phyloP scores from a whole-genome alignment of 2,888 invertebrate genomes.

The Pyrrhosoma nymphula region DNA sequence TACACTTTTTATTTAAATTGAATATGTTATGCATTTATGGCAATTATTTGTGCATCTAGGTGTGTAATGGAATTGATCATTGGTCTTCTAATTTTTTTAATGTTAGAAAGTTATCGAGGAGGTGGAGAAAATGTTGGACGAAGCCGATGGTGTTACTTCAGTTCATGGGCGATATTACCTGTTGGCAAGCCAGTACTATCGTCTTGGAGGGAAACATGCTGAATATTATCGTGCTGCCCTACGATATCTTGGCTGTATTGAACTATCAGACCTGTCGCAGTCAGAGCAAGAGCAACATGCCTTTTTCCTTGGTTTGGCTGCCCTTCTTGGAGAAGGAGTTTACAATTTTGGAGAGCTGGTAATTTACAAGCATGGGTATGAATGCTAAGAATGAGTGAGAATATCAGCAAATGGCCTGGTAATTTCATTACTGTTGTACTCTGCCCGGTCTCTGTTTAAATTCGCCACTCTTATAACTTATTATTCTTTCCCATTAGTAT shows the following conservation, averaged over 20 bases:
- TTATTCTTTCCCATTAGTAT: too few species aligned
- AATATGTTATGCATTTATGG: too few species aligned
- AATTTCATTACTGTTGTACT: too few species aligned
- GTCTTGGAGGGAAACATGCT: slow-evolving; percentile 93
- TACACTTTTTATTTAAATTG: too few species aligned
- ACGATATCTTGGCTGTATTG: slow-evolving; percentile 88
- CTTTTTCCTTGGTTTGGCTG: slow-evolving; percentile 95
- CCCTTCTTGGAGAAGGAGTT: slow-evolving; percentile 95
- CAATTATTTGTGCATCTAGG: too few species aligned
- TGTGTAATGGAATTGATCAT: background rate
- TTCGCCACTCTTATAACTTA: too few species aligned
- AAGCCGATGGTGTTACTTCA: slow-evolving; percentile 93
- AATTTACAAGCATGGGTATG: slow-evolving; percentile 72
- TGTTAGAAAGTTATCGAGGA: slow-evolving; percentile 89
- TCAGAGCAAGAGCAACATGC: slow-evolving; percentile 89
- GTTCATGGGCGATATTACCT: slow-evolving; percentile 97
- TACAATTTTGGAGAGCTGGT: slow-evolving; percentile 98
- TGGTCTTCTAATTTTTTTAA: slow-evolving; percentile 13
- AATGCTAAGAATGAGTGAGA: background rate
- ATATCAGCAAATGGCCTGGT: too few species aligned
- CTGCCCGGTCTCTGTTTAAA: too few species aligned
- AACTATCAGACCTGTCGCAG: slow-evolving; percentile 83
- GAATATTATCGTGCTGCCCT: slow-evolving; percentile 97
- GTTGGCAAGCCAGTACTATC: slow-evolving; percentile 94
- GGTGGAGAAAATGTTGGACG: slow-evolving; percentile 90